These are phyloP conservation scores for Falcaria lacertinaria DNA, from an alignment of 2,888 invertebrate genomes.

Conservation along the genomic window DNA sequence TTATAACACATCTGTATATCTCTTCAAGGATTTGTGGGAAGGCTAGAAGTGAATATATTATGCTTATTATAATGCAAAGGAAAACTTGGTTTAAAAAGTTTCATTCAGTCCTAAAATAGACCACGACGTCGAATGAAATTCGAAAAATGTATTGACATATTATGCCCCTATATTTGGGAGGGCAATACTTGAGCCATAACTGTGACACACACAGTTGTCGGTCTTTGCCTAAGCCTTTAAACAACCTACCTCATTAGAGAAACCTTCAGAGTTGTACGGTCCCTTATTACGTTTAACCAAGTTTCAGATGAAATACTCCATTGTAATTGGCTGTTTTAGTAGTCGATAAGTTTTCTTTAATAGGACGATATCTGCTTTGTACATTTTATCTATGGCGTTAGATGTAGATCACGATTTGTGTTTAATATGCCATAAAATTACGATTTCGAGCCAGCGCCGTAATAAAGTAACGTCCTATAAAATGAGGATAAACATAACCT, in stretches of 20 bases:
- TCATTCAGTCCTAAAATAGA: no score
- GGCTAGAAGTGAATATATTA: no score
- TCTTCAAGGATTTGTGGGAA: no score
- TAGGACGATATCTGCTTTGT: constrained; percentile 44
- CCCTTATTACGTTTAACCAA: constrained; percentile 28
- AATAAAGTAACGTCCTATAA: neutral
- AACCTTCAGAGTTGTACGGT: constrained; percentile 16
- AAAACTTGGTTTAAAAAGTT: no score
- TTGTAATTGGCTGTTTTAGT: constrained; percentile 52
- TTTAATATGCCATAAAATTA: constrained; percentile 12
- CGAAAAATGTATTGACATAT: no score
- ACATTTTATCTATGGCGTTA: constrained; percentile 28
- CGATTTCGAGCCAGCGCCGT: neutral
- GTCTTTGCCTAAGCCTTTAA: no score
- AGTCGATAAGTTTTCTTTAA: constrained; percentile 49
- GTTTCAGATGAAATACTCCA: constrained; percentile 20
- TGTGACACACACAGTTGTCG: no score
- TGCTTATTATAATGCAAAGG: no score
- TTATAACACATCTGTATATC: no score
- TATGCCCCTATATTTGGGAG: neutral
- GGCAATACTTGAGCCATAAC: neutral
- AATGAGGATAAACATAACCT: neutral
- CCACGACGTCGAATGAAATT: no score
- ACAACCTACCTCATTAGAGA: constrained; percentile 4
- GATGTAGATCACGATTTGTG: constrained; percentile 30